Percentiles rank a stretch among this genome's conserved stretches.
phyloP scores from a whole-genome alignment of 2,797 vertebrate genomes.

The Peromyscus eremicus region DNA sequence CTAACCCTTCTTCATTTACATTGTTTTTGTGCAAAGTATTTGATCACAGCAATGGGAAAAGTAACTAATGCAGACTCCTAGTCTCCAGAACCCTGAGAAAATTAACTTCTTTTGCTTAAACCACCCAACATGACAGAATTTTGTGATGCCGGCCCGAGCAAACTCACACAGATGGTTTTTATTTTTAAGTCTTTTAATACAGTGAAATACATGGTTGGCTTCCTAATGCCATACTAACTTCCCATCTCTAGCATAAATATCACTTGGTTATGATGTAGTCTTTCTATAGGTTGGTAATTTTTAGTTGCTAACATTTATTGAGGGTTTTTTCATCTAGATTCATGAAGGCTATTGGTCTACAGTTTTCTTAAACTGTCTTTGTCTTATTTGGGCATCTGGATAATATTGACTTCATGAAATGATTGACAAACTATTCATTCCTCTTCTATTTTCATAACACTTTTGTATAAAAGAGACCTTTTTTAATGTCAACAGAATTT shows the following conservation, averaged over 20 bases:
- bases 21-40: neutral
- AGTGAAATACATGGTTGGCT: neutral
- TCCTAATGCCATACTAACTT: conserved; percentile 20
- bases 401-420: neutral
- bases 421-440: neutral
- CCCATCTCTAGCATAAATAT: neutral
- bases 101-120: neutral
- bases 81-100: neutral
- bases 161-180: neutral
- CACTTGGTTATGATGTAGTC: neutral
- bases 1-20: neutral
- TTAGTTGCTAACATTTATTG: neutral
- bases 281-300: neutral
- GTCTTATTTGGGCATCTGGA: neutral
- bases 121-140: neutral
- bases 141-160: neutral
- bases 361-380: conserved; percentile 1
- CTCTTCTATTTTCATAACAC: conserved; percentile 2
- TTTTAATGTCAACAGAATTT: conserved; percentile 8
- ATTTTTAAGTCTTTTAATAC: conserved; percentile 37
- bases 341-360: neutral
- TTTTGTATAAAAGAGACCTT: neutral
- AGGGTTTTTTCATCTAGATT: neutral
- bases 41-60: neutral
- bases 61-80: neutral